phyloP scores from a whole-genome alignment of 2,797 vertebrate genomes.

The Limosa lapponica region DNA sequence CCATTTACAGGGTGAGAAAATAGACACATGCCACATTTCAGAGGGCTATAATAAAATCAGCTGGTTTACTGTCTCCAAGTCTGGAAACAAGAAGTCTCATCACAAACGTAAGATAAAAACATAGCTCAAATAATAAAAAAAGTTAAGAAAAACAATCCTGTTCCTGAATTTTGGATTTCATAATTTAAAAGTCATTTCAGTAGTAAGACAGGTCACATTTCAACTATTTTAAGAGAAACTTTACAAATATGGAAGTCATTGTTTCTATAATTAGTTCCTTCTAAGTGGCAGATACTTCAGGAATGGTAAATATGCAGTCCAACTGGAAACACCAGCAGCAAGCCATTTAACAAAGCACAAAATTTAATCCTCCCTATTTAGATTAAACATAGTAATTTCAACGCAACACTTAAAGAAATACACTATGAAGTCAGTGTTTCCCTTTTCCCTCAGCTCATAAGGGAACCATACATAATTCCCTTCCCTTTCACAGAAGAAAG shows the following conservation, averaged over 20 bases:
- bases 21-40: slow-evolving; percentile 38
- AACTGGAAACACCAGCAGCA: slow-evolving; percentile 51
- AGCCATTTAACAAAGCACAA: neutral
- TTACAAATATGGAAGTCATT: slow-evolving; percentile 52
- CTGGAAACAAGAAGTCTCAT: slow-evolving; percentile 38
- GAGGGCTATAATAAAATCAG: slow-evolving; percentile 40
- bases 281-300: slow-evolving; percentile 39
- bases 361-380: slow-evolving; percentile 3
- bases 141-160: neutral
- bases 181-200: neutral
- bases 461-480: neutral
- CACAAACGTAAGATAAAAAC: neutral
- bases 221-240: slow-evolving; percentile 61
- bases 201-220: slow-evolving; percentile 5
- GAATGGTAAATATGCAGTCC: slow-evolving; percentile 65
- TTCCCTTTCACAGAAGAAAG: neutral
- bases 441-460: neutral
- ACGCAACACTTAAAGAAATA: neutral
- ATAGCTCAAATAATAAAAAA: neutral
- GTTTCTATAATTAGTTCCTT: slow-evolving; percentile 61
- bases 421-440: neutral
- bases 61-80: neutral
- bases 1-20: slow-evolving; percentile 56
- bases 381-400: neutral
- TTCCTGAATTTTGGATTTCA: neutral